These are phyloP conservation scores for Cheilinus undulatus DNA, from an alignment of 2,113 vertebrate species.

Conservation along the genomic window DNA sequence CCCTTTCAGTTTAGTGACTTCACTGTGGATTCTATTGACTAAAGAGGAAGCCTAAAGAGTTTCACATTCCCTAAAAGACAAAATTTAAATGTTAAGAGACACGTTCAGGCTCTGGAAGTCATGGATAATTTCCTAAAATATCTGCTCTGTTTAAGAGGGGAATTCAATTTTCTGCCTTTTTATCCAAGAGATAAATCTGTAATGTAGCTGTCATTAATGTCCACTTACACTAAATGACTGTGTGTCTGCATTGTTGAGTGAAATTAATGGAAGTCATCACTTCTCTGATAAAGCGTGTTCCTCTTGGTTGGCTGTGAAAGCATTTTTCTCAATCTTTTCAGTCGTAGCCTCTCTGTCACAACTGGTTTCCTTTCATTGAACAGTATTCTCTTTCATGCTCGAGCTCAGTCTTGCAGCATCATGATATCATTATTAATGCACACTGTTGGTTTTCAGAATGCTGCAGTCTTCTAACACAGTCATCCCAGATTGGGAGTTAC, in stretches of 20 bases:
- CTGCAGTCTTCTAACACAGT: conserved; percentile 55
- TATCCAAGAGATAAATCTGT: conserved; percentile 54
- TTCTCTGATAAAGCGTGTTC: conserved; percentile 30
- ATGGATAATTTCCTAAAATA: conserved; percentile 5
- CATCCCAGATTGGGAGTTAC: conserved; percentile 5
- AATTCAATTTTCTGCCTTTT: conserved; percentile 67
- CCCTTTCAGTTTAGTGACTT: background rate
- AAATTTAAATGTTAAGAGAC: no score
- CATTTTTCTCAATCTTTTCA: conserved; percentile 6
- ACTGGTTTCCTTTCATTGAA: conserved; percentile 3
- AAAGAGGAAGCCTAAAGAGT: background rate
- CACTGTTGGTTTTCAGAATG: conserved; percentile 45
- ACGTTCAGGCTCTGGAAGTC: background rate
- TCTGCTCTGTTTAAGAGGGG: background rate
- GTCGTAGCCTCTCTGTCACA: background rate
- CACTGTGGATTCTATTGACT: background rate
- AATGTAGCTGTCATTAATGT: conserved; percentile 71
- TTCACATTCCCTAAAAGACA: background rate
- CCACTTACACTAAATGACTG: conserved; percentile 67
- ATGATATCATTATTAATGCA: conserved; percentile 66
- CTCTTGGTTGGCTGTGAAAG: conserved; percentile 10
- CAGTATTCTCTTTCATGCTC: conserved; percentile 15
- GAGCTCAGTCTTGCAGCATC: conserved; percentile 19
- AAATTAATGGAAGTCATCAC: conserved; percentile 57
- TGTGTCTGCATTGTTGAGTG: conserved; percentile 57